These are phyloP conservation scores for Aurelia aurita complex sp. Pacific DNA, from an alignment of 30 jellyfish, hydroid and myxozoan species.

Conservation along the genomic window DNA sequence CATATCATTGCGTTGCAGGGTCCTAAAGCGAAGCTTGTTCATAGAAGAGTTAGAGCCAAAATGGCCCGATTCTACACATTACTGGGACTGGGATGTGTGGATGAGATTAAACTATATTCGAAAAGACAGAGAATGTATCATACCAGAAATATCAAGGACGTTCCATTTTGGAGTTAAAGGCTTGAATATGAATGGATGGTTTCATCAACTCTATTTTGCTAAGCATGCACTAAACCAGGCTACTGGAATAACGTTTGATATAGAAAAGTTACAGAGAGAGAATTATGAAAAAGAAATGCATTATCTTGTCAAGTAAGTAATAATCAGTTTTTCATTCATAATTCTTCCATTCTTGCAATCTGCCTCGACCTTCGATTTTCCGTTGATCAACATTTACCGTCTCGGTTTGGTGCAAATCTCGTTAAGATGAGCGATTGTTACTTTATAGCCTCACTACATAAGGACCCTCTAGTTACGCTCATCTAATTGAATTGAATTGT, in stretches of 20 bases:
- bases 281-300: conserved; percentile 75
- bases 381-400: too few relatives aligned
- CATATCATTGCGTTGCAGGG: background rate
- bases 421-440: too few relatives aligned
- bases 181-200: conserved; percentile 66
- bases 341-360: too few relatives aligned
- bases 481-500: too few relatives aligned
- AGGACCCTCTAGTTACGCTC: too few relatives aligned
- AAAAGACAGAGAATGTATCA: conserved; percentile 97
- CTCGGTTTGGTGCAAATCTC: too few relatives aligned
- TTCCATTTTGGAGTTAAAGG: conserved; percentile 98
- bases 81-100: conserved; percentile 99
- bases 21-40: conserved; percentile 57
- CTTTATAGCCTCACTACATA: too few relatives aligned
- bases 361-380: too few relatives aligned
- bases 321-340: too few relatives aligned
- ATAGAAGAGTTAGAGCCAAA: conserved; percentile 77
- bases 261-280: conserved; percentile 63
- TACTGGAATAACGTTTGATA: conserved; percentile 76
- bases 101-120: conserved; percentile 81
- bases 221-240: conserved; percentile 80
- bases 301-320: conserved; percentile 64
- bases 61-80: conserved; percentile 85
- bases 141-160: conserved; percentile 97
- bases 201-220: conserved; percentile 82